Base-by-base conservation (phyloP, 1,140 invertebrate species). In the Microplitis mediator region DNA sequence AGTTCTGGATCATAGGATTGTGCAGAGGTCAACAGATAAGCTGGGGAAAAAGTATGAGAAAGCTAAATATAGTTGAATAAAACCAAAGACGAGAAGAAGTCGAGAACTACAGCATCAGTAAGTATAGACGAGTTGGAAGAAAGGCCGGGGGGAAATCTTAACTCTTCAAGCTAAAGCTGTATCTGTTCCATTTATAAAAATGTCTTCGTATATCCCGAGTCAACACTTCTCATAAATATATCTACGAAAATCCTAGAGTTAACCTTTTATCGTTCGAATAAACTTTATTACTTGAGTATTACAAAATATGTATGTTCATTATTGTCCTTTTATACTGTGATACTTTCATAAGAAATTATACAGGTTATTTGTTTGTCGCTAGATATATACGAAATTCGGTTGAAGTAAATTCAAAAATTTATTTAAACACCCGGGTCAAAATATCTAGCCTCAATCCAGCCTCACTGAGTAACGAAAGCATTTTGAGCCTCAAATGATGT, bases 251-350 rank as follows among this genome's bases (percentile, higher is more conserved):
- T 23, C 2, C 63, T n/a, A 31, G 14, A 31, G 5, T 14, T 51
- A 31, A 34, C 31, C 4, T 35, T 65, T 14, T 51, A 14, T 65
- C 32, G 56, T 31, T 52, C 39, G 8, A 51, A 52, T 8, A 9
- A 52, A 66, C 3, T 52, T 52, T 52, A 66, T 52, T 16, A 51
- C 9, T 35, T 62, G 58, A 50, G 35, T 32, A 14, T 72, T 63
- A 70, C 58, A 64, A 71, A 76, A 80, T 78, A 73, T 77, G 77
- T 79, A 76, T 75, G 69, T 73, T 72, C 70, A 69, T 72, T 76
- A 73, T 69, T 79, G 77, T 75, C 31, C 14, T 14, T 45, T 39
- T 45, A 4, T n/a, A 2, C 11, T 8, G 16, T 64, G 62, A 8
- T 9, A 14, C 4, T 62, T 32, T 36, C 36, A 11, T 23, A 23